Evolutionary conservation across 1,140 invertebrate genomes (phyloP).

Genomic region (Aradophagus sp.): DNA sequence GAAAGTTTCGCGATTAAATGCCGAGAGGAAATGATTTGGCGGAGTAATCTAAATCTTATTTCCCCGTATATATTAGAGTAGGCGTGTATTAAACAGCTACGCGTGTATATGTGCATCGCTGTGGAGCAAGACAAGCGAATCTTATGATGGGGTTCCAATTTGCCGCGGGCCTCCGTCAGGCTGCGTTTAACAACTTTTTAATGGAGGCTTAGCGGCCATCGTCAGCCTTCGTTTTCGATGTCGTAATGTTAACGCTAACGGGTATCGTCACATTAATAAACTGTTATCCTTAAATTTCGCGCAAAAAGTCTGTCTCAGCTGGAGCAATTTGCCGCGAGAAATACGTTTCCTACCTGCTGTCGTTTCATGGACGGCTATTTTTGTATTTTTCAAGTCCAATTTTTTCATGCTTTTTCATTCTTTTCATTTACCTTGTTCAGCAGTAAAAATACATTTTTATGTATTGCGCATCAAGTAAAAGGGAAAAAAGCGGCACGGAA

Average conservation of each 20-base stretch:
- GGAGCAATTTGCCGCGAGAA: no score
- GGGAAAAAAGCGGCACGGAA: no score
- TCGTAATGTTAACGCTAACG: constrained; percentile 68
- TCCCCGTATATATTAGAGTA: constrained; percentile 48
- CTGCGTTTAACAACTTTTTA: constrained; percentile 76
- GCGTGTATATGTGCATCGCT: constrained; percentile 54
- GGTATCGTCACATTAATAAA: constrained; percentile 64
- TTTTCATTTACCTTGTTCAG: no score
- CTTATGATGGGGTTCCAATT: constrained; percentile 74
- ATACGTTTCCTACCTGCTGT: no score
- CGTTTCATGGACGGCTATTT: no score
- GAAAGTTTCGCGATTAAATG: constrained; percentile 40
- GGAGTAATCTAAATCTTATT: constrained; percentile 55
- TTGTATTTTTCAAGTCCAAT: no score
- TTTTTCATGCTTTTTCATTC: no score
- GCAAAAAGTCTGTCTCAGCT: constrained; percentile 38
- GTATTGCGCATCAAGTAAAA: no score
- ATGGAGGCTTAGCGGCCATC: constrained; percentile 72
- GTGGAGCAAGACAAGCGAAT: constrained; percentile 66
- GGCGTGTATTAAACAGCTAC: constrained; percentile 52
- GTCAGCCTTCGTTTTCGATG: constrained; percentile 64
- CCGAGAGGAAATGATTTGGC: constrained; percentile 46
- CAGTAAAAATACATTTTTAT: no score
- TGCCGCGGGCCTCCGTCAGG: constrained; percentile 74
- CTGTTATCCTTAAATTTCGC: constrained; percentile 52